Base-by-base conservation (phyloP, 2,797 vertebrate genomes). In the Hybognathus amarus region DNA sequence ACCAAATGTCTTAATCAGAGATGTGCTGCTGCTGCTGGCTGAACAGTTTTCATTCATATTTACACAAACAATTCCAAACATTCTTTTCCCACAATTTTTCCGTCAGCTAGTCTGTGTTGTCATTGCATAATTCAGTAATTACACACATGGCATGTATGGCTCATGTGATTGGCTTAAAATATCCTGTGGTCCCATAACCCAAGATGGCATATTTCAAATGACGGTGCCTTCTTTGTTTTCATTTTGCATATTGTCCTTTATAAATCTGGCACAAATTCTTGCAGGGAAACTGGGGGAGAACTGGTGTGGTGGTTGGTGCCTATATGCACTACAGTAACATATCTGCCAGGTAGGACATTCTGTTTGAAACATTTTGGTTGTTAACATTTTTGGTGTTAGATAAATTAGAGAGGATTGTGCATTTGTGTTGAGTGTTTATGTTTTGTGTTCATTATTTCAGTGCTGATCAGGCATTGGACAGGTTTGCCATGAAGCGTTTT, bases 401-500 rank as follows among this genome's bases (percentile, higher is more conserved):
- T 10, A 33, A 9, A 27, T 18, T 17, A 54, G 38, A 66, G 5
- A 64, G 13, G 8, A 50, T 7, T 0, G 2, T 59, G 45, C 75
- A 33, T 66, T 59, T 22, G 47, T 10, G 27, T 42, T 24, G 18
- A 74, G 30, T 64, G 22, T 73, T 73, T 4, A 52, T 36, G 30
- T 83, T 20, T 0, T 47, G 42, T 89, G 20, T 80, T 71, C 69
- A 79, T 40, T 54, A 40, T 1, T 52, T 0, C 92, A 99, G 98
- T 2, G 97, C 97, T 0, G 95, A 97, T 90, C 98, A 99, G 91
- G 98, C 98, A 52, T 90, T 99, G 93, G 98, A 99, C 93, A 93
- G 97, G 83, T 99, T 99, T 77, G 97, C 98, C 74, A 99, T 99
- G 98, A 97, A 96, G 87, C 95, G 97, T 22, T 99, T 99, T 92